These are phyloP conservation scores for Coturnix japonica DNA, from an alignment of 2,113 vertebrate species.

Conservation along the genomic window DNA sequence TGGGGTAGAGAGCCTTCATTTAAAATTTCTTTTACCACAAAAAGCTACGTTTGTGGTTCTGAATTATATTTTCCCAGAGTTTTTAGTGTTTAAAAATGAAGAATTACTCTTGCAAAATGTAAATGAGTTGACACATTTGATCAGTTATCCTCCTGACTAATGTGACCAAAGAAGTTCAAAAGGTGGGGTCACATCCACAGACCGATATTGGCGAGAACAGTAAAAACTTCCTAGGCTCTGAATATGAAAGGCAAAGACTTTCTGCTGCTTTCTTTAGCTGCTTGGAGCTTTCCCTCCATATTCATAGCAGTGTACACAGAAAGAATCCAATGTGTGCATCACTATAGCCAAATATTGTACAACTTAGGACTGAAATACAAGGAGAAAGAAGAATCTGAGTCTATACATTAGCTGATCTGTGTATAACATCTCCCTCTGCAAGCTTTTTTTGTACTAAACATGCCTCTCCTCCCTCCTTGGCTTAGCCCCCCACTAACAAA, in stretches of 20 bases:
- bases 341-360: not conserved
- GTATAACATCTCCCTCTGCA: not conserved
- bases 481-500: not conserved
- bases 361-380: not conserved
- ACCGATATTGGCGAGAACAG: not conserved
- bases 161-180: not conserved
- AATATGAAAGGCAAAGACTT: not conserved
- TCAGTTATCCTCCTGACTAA: not conserved
- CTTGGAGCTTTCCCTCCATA: not conserved
- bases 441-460: not conserved
- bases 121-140: not conserved
- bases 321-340: not conserved
- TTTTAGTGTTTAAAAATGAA: conserved; percentile 19
- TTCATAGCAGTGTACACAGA: not conserved
- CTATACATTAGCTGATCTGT: not conserved
- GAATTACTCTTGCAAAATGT: not conserved
- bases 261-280: not conserved
- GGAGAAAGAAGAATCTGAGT: not conserved
- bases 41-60: conserved; percentile 6
- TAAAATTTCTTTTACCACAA: conserved; percentile 59
- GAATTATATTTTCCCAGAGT: not conserved
- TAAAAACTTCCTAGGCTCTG: not conserved
- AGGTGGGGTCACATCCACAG: not conserved
- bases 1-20: conserved; percentile 35
- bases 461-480: not conserved